Evolutionary conservation across 2,888 invertebrate species (phyloP).

Genomic region (Diaprepes abbreviatus): DNA sequence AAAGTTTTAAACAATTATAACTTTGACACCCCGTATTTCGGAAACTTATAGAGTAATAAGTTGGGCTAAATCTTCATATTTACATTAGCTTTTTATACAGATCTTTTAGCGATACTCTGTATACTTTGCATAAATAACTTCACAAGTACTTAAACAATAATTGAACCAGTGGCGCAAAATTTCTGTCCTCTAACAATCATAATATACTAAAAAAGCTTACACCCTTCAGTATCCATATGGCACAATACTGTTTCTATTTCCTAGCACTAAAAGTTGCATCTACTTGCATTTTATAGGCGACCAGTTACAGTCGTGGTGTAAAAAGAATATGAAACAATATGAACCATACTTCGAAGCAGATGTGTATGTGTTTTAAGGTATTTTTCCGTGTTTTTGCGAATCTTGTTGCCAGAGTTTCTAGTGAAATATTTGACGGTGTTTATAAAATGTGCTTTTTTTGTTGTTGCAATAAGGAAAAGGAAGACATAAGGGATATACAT

Average conservation of each 20-base stretch:
- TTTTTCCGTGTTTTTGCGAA: constrained; percentile 62
- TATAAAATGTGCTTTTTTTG: constrained; percentile 62
- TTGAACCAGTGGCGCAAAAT: not conserved
- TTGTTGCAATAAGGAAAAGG: constrained; percentile 51
- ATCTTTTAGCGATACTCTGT: too few relatives aligned
- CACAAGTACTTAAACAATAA: too few relatives aligned
- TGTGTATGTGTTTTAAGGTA: constrained; percentile 64
- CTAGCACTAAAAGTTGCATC: constrained; percentile 37
- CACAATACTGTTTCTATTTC: constrained; percentile 29
- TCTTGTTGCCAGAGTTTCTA: constrained; percentile 58
- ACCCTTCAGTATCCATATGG: constrained; percentile 30
- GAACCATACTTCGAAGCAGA: constrained; percentile 48
- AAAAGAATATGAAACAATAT: constrained; percentile 33
- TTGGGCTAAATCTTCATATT: too few relatives aligned
- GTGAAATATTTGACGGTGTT: constrained; percentile 57
- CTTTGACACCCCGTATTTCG: too few relatives aligned
- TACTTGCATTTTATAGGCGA: constrained; percentile 32
- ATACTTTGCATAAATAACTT: too few relatives aligned
- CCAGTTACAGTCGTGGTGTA: not conserved
- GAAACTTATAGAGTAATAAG: too few relatives aligned
- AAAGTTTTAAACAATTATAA: too few relatives aligned
- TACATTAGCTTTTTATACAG: too few relatives aligned
- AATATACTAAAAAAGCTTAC: constrained; percentile 12
- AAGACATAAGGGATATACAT: constrained; percentile 6
- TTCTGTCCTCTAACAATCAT: not conserved